Evolutionary conservation across 2,113 vertebrate genomes (phyloP), one percentile per base, ranked within the genome.

Genomic region (Pseudorhombus dupliciocellatus): DNA sequence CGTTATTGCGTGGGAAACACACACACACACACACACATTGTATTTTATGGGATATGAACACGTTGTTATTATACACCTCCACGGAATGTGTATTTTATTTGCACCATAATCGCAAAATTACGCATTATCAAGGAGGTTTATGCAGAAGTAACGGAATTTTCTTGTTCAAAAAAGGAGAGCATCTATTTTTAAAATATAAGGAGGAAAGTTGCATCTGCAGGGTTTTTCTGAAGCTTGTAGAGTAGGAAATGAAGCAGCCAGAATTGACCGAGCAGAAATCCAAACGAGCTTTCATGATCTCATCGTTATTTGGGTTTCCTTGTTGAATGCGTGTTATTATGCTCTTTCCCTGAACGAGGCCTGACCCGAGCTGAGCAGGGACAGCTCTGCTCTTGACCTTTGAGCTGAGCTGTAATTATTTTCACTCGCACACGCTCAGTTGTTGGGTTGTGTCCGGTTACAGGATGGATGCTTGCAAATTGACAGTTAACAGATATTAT

Each of bases 381-480:
- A 87, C 93, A 94, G 93, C 94, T 94, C 94, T 93, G 92, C 93
- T 92, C 88, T 92, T 95, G 94, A 95, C 94, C 91, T 90, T 79
- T 86, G 88, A 94, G 94, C 96, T 95, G 92, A 94, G 90, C 87
- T 84, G 91, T 95, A 94, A 96, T 94, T 92, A 93, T 94, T 95
- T 93, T 94, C 80, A 88, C 90, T 91, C 88, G 90, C 91, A 78
- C 87, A 94, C 5, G 93, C 94, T 93, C 95, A 95, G 94, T 94
- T 95, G 94, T 95, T 95, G 93, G 93, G 94, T 92, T 90, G 94
- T 94, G 95, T 95, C 93, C 84, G 92, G 62, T 96, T 95, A 94
- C 94, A 92, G 89, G 89, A 91, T 91, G 93, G 95, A 95, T 95
- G 92, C 93, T 72, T 92, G 92, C 92, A 95, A 96, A 95, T 94